A percentile compares a stretch with the other conserved stretches of the same genome.
Conservation (phyloP, 2,113 vertebrate genomes). For the Sphyrna mokarran region DNA sequence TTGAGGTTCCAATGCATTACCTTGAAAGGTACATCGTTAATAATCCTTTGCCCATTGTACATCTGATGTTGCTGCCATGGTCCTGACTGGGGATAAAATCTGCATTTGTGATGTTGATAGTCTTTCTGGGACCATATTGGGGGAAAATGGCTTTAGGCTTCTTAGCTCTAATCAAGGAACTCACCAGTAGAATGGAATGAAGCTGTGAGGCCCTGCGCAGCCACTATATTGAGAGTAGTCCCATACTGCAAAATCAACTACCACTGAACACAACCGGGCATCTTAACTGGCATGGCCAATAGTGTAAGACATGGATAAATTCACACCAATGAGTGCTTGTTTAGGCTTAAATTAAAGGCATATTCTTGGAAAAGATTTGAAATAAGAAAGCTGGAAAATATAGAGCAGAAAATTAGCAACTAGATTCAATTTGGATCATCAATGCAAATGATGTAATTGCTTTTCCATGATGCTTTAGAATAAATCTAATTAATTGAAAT, state of each 20-base stretch:
- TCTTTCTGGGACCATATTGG: background rate
- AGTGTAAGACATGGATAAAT: background rate
- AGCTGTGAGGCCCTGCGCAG: background rate
- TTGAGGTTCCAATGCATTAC: background rate
- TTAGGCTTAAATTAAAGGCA: background rate
- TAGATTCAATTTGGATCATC: slow-evolving; percentile 4
- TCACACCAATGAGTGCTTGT: background rate
- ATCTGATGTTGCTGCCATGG: background rate
- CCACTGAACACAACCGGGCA: background rate
- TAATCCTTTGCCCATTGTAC: background rate
- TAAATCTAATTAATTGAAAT: background rate
- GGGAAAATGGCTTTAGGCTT: background rate
- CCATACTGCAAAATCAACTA: background rate
- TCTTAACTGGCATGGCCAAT: background rate
- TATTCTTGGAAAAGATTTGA: background rate
- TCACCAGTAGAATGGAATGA: background rate
- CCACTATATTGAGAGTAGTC: background rate
- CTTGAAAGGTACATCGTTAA: background rate
- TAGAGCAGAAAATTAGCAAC: background rate
- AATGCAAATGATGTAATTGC: background rate
- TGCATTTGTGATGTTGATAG: background rate
- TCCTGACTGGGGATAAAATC: background rate
- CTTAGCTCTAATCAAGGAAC: background rate
- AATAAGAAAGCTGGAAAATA: slow-evolving; percentile 17
- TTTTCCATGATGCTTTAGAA: background rate